Percentiles rank a stretch among this genome's conserved stretches.
Evolutionary conservation across 2,113 vertebrate genomes (phyloP).

Genomic region (Scomber japonicus): DNA sequence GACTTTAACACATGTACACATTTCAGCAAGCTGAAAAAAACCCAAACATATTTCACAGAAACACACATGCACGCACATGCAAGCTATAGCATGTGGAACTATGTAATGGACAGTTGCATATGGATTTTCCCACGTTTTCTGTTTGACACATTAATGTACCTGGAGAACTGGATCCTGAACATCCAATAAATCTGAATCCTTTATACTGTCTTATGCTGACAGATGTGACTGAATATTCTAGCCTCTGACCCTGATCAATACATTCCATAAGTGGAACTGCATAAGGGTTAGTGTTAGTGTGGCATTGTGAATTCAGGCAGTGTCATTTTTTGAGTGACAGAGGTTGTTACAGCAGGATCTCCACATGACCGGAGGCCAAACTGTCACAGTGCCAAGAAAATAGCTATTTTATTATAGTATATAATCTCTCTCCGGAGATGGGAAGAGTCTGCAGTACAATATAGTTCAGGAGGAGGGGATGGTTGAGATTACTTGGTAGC

Average conservation of each 20-base stretch:
- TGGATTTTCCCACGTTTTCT: not conserved
- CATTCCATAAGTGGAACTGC: too few relatives aligned
- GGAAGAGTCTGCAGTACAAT: slow-evolving; percentile 25
- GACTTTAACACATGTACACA: slow-evolving; percentile 31
- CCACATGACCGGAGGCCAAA: slow-evolving; percentile 46
- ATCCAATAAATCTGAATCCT: not conserved
- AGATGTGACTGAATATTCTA: not conserved
- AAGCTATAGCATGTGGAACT: not conserved
- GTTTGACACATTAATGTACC: not conserved
- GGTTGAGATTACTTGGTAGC: slow-evolving; percentile 14
- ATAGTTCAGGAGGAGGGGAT: slow-evolving; percentile 16
- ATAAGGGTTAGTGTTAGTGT: not conserved
- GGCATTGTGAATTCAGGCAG: slow-evolving; percentile 5
- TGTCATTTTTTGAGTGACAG: slow-evolving; percentile 12
- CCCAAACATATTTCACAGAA: slow-evolving; percentile 2
- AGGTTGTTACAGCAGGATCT: slow-evolving; percentile 39
- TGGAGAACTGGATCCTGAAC: slow-evolving; percentile 13
- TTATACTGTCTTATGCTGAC: not conserved
- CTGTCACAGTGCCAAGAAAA: slow-evolving; percentile 36
- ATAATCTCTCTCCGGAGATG: slow-evolving; percentile 6
- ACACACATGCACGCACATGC: not conserved
- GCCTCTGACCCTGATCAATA: slow-evolving; percentile 21
- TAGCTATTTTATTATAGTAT: slow-evolving; percentile 6
- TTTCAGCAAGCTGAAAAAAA: not conserved
- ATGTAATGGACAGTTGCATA: not conserved